phyloP scores from a whole-genome alignment of 1,140 invertebrate species.

The Pollicipes pollicipes region DNA sequence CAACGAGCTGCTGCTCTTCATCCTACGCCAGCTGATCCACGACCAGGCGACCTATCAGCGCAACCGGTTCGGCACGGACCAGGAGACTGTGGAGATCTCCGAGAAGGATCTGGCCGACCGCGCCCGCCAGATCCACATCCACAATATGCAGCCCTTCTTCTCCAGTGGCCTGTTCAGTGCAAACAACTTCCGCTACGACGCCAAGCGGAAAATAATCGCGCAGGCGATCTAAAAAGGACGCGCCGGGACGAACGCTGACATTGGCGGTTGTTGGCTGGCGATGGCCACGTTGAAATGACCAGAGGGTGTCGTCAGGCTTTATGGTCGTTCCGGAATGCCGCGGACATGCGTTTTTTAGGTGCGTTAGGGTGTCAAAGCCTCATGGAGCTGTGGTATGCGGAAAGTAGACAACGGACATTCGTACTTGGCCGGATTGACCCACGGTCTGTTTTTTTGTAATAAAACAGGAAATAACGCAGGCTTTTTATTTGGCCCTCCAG shows the following conservation, averaged over 20 bases:
- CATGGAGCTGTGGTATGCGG: no score
- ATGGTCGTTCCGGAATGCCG: not conserved
- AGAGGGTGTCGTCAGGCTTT: not conserved
- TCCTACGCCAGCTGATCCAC: conserved; percentile 78
- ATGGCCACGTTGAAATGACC: not conserved
- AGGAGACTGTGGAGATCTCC: conserved; percentile 60
- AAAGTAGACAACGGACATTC: no score
- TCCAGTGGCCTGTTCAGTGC: conserved; percentile 73
- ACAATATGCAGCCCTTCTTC: conserved; percentile 77
- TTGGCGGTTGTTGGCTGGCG: not conserved
- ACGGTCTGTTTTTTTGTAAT: no score
- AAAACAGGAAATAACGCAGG: no score
- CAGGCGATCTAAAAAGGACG: conserved; percentile 48
- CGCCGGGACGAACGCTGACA: not conserved
- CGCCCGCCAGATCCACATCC: conserved; percentile 81
- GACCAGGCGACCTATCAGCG: conserved; percentile 77
- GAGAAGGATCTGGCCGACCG: conserved; percentile 80
- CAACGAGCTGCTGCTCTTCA: conserved; percentile 87
- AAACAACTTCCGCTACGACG: conserved; percentile 79
- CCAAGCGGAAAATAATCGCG: conserved; percentile 62
- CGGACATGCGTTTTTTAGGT: not conserved
- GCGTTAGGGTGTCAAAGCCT: no score
- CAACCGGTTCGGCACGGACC: conserved; percentile 51
- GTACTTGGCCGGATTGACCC: no score
- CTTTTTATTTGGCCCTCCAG: no score